These are phyloP conservation scores for Chymomyza fuscimana DNA, from an alignment of 2,888 invertebrate species.

Conservation along the genomic window DNA sequence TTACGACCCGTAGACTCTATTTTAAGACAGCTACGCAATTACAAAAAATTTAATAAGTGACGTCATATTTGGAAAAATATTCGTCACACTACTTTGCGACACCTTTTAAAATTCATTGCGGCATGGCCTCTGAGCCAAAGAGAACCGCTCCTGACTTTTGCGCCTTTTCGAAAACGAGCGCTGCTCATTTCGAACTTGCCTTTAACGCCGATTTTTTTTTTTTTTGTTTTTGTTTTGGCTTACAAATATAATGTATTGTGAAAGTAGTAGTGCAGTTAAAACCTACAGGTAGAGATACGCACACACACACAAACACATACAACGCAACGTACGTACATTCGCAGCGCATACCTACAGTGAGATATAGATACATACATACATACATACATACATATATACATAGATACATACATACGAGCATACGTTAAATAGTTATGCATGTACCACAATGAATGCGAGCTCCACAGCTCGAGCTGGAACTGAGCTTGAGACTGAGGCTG, in stretches of 20 bases:
- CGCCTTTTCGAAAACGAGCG: constrained; percentile 54
- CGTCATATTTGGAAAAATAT: too few species aligned
- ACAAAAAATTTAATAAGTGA: too few species aligned
- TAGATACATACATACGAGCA: constrained; percentile 13
- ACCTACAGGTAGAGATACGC: constrained; percentile 60
- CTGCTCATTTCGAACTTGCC: constrained; percentile 55
- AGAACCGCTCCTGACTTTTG: constrained; percentile 49
- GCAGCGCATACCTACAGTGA: constrained; percentile 11
- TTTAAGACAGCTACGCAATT: too few species aligned
- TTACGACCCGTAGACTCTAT: too few species aligned
- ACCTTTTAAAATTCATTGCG: background rate
- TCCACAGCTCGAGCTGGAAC: constrained; percentile 26
- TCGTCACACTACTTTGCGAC: background rate
- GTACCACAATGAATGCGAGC: constrained; percentile 71
- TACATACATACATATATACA: constrained; percentile 18
- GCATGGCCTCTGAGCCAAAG: background rate
- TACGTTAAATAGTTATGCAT: constrained; percentile 65
- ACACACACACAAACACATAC: constrained; percentile 39
- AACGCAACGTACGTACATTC: constrained; percentile 38
- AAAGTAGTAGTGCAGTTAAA: constrained; percentile 70
- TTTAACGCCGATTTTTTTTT: constrained; percentile 13
- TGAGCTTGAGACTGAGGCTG: constrained; percentile 10
- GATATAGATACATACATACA: constrained; percentile 30
- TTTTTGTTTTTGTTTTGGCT: constrained; percentile 20
- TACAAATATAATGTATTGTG: constrained; percentile 51